Conservation (phyloP, 1,140 invertebrate species). For the Drosophila repletoides region DNA sequence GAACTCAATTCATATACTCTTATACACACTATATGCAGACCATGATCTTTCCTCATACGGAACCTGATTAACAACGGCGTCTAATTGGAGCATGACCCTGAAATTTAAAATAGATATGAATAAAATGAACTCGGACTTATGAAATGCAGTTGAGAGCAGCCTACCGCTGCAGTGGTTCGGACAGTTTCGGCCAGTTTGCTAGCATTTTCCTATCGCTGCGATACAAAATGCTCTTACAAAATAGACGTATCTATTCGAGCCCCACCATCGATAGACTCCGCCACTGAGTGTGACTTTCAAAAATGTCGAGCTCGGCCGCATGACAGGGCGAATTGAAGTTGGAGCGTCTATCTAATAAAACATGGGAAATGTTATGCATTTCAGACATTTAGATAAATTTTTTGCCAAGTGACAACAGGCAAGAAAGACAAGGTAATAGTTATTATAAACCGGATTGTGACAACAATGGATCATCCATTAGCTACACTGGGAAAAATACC, state of each 20-base stretch:
- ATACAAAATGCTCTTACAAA: conserved; percentile 62
- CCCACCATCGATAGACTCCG: not conserved
- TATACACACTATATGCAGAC: not conserved
- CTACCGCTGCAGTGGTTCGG: conserved; percentile 26
- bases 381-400: conserved; percentile 26
- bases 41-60: conserved; percentile 7
- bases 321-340: conserved; percentile 29
- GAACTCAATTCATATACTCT: not conserved
- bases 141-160: conserved; percentile 43
- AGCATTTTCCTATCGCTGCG: not conserved
- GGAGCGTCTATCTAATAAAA: conserved; percentile 11
- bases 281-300: conserved; percentile 66
- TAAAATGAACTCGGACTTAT: conserved; percentile 41
- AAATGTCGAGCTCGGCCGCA: conserved; percentile 27
- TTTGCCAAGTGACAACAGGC: conserved; percentile 39
- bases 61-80: conserved; percentile 21
- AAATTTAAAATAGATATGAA: conserved; percentile 33
- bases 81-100: conserved; percentile 57
- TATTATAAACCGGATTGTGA: conserved; percentile 50
- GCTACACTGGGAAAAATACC: conserved; percentile 30
- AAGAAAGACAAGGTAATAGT: conserved; percentile 30
- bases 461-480: conserved; percentile 43
- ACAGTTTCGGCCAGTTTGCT: not conserved
- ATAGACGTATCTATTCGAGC: conserved; percentile 25
- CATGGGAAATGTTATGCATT: conserved; percentile 38